Evolutionary conservation across 2,797 vertebrate species (phyloP), one percentile per base, ranked within the genome.

Genomic region (Poecilia velifera): DNA sequence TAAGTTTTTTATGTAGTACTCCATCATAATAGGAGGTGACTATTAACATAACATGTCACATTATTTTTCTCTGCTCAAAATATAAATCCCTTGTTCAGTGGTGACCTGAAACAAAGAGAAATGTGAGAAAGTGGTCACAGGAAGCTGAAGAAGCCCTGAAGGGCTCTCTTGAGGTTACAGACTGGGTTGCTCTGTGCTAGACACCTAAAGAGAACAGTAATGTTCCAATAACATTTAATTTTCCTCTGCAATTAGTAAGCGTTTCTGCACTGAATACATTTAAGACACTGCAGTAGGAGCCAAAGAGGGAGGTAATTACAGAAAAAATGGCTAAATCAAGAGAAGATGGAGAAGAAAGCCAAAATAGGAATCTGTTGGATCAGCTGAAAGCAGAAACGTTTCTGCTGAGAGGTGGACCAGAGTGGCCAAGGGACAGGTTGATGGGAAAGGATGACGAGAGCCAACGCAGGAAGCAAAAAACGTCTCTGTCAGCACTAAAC

Each of bases 401-500:
- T 8, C 18, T 68, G 39, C 73, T 66, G 53, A 81, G 64, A 66
- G 62, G 78, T 39, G 53, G 64, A 81, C 36, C 6, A 51, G n/a
- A 73, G 28, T 66, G 73, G 73, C 57, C 25, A 68, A 64, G 62
- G 79, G 74, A 72, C 76, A 86, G 82, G 78, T 55, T 87, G 80
- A 85, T 57, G 68, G 74, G 62, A 70, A 53, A 70, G 47, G 28
- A 43, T 49, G 62, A 59, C 68, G 57, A 72, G 73, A 73, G 64
- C 13, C 62, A 64, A 41, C 51, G 57, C 80, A 81, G 80, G 74
- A 81, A 76, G 49, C 25, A 84, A 73, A 76, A 76, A 51, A 82
- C 14, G 12, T 68, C 18, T 49, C 36, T 46, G 88, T 92, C 92
- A 91, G 91, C 93, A 91, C 49, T 79, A 91, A 85, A 81, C 45